Evolutionary conservation across 2,888 invertebrate genomes (phyloP).

Genomic region (Boloria euphrosyne): DNA sequence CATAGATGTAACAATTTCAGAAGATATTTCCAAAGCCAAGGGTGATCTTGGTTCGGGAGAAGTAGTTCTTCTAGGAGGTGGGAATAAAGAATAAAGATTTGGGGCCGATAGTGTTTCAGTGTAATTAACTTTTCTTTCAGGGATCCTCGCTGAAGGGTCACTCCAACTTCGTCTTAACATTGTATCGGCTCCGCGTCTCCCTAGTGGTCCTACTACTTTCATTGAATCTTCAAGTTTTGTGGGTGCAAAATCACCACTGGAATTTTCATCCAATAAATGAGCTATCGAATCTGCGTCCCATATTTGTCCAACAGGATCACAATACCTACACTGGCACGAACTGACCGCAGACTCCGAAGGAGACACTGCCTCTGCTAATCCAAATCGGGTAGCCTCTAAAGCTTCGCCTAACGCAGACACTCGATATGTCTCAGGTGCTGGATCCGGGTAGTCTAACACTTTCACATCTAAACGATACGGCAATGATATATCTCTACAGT

Average conservation of each 20-base stretch:
- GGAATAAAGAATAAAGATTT: constrained; percentile 75
- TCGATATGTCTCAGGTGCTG: constrained; percentile 67
- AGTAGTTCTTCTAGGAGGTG: constrained; percentile 66
- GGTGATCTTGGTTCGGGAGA: constrained; percentile 73
- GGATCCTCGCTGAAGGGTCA: constrained; percentile 80
- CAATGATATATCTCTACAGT: constrained; percentile 76
- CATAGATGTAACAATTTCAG: constrained; percentile 89
- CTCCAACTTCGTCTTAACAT: constrained; percentile 84
- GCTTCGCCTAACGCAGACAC: constrained; percentile 81
- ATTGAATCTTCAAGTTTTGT: constrained; percentile 78
- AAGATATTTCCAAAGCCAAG: constrained; percentile 85
- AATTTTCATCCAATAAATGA: constrained; percentile 74
- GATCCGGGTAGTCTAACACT: constrained; percentile 71
- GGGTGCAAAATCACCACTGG: constrained; percentile 74
- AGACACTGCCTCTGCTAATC: constrained; percentile 70
- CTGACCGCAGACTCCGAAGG: constrained; percentile 76
- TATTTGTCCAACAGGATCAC: constrained; percentile 88
- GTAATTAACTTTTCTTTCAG: constrained; percentile 64
- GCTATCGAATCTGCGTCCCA: constrained; percentile 87
- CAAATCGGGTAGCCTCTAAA: constrained; percentile 75
- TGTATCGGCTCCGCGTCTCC: constrained; percentile 68
- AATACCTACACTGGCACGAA: constrained; percentile 88
- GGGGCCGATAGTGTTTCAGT: constrained; percentile 70
- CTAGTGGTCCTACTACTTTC: constrained; percentile 75
- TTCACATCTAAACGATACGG: constrained; percentile 74